A percentile compares a stretch with the other conserved stretches of the same genome.
Evolutionary conservation across 2,797 vertebrate species (phyloP).

Genomic region (Botia kubotai): DNA sequence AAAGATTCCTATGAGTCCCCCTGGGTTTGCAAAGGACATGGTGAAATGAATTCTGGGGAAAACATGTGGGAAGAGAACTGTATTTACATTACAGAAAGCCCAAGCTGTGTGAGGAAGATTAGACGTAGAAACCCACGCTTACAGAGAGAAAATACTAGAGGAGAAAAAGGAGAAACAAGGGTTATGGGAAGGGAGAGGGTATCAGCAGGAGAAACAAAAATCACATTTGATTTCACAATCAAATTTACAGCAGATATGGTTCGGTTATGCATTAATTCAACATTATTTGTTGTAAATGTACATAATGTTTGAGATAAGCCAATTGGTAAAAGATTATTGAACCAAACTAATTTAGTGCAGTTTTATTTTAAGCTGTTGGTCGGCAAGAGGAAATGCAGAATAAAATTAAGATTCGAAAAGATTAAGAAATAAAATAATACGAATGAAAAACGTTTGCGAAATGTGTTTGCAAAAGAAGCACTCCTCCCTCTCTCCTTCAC

Average conservation of each 20-base stretch:
- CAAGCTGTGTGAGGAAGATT: slow-evolving; percentile 38
- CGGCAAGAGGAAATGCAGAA: neutral
- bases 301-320: too few species aligned
- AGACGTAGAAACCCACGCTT: slow-evolving; percentile 11
- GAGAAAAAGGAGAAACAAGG: neutral
- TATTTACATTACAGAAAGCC: slow-evolving; percentile 32
- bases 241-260: too few species aligned
- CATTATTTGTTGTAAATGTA: too few species aligned
- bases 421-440: neutral
- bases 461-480: slow-evolving; percentile 2
- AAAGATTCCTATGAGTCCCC: too few species aligned
- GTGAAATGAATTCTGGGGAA: too few species aligned
- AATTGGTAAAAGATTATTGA: too few species aligned
- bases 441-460: neutral
- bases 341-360: too few species aligned
- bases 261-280: too few species aligned
- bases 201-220: too few species aligned
- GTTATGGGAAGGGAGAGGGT: too few species aligned
- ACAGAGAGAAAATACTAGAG: slow-evolving; percentile 2
- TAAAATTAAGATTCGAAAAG: neutral
- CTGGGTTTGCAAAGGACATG: too few species aligned
- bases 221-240: too few species aligned
- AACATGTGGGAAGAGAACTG: neutral
- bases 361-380: neutral
- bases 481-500: slow-evolving; percentile 59